Evolutionary conservation across 2,113 vertebrate genomes (phyloP), one percentile per base, ranked within the genome.

Genomic region (Lethenteron reissneri): DNA sequence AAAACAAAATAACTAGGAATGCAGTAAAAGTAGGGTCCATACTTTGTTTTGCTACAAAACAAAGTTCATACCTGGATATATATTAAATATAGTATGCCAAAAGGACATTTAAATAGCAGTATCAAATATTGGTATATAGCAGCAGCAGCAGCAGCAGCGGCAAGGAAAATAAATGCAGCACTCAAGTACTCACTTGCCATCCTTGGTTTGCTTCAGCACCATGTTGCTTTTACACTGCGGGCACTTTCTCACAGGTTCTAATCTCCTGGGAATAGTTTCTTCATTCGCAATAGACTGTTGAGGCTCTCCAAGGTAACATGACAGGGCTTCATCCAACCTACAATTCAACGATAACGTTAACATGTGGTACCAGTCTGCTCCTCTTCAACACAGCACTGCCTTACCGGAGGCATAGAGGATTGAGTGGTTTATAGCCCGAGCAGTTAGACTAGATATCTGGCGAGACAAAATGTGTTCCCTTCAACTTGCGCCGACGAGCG

Each of bases 311-410:
- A 99, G 83, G 72, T 97, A 97, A 9, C 82, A 85, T 12, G 88
- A 81, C 77, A 99, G 77, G 3, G 92, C 94, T 76, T 97, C 83
- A 1, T 99, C 94, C 75, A 99, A 76, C 76, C 94, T 99, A 76
- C 12, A 59, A 74, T 56, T 71, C 57, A 76, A 73, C 3, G 62
- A 73, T 0, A 8, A 64, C 56, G 68, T 73, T 25, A 71, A 57
- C 41, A 2, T 57, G 57, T 8, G 19, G 56, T 69, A 56, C 12
- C 71, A 2, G n/a, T 57, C 56, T 56, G 59, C n/a, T 57, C 73
- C 19, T 58, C 41, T 41, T 41, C 41, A 41, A 12, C 19, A 1
- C 2, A 56, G 71, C 72, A 25, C 68, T 41, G 68, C 14, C 19
- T 58, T 10, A n/a, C 15, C 17, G 7, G 2, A 68, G 58, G 17